Evolutionary conservation across 1,140 invertebrate genomes (phyloP).

Genomic region (Leptestheria dahalacensis): DNA sequence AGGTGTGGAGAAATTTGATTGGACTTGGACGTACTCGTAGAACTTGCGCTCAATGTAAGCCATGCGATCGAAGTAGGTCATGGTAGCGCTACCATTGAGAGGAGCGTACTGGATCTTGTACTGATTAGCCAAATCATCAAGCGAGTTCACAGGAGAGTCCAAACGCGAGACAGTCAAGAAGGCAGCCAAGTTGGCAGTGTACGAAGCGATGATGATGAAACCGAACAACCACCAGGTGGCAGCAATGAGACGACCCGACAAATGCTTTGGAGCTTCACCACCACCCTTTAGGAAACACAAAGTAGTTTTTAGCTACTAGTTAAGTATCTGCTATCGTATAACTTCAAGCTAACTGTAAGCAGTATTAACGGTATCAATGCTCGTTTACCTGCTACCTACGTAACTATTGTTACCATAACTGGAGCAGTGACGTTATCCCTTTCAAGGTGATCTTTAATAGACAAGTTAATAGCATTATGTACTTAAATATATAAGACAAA

Average conservation of each 20-base stretch:
- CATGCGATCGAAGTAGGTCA: conserved; percentile 92
- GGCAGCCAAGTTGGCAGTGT: conserved; percentile 91
- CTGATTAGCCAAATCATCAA: conserved; percentile 85
- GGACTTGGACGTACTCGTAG: conserved; percentile 66
- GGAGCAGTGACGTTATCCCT: no score
- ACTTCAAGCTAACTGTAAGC: no score
- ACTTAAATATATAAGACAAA: no score
- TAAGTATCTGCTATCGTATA: no score
- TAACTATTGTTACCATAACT: no score
- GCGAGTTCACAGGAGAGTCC: conserved; percentile 77
- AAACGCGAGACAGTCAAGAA: conserved; percentile 83
- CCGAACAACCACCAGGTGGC: conserved; percentile 97
- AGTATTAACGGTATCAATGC: no score
- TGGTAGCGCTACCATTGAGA: conserved; percentile 61
- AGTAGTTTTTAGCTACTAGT: no score
- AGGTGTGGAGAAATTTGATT: background rate
- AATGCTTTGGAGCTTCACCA: conserved; percentile 88
- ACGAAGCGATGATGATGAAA: conserved; percentile 96
- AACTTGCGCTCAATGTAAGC: conserved; percentile 85
- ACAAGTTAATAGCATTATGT: no score
- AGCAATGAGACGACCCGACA: conserved; percentile 79
- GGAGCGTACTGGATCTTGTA: conserved; percentile 92
- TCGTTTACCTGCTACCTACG: no score
- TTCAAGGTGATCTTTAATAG: no score
- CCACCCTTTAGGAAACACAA: conserved; percentile 63